Evolutionary conservation across 2,113 vertebrate species (phyloP).

Genomic region (Colius striatus): DNA sequence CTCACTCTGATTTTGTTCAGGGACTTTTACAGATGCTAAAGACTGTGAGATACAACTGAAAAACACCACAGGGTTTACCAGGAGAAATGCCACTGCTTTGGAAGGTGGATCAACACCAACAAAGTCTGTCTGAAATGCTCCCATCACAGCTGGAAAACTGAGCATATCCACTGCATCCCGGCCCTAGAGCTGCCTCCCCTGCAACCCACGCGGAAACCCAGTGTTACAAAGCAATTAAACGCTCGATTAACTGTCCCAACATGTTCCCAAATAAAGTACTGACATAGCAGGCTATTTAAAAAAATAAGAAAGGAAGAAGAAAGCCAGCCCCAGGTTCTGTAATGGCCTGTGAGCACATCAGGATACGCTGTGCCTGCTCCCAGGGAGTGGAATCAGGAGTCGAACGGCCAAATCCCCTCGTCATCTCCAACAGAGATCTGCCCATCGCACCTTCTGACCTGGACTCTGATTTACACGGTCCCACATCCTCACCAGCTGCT

Average conservation of each 20-base stretch:
- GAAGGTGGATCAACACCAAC: neutral
- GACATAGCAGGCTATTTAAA: neutral
- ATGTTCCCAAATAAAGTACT: slow-evolving; percentile 28
- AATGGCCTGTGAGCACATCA: neutral
- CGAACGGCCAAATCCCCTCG: neutral
- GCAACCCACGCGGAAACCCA: slow-evolving; percentile 10
- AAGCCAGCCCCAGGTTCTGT: neutral
- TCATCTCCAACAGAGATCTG: neutral
- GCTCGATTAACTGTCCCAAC: slow-evolving; percentile 55
- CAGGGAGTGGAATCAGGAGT: neutral
- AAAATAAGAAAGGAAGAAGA: neutral
- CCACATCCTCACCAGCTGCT: neutral
- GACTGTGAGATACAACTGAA: neutral
- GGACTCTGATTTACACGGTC: neutral
- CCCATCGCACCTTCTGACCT: neutral
- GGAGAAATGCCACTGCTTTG: fast-evolving
- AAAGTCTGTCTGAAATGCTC: neutral
- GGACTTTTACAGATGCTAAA: neutral
- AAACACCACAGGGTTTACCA: neutral
- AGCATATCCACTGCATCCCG: neutral
- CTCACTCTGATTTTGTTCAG: neutral
- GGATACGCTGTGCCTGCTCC: neutral
- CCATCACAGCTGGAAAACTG: neutral
- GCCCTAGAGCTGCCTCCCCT: neutral
- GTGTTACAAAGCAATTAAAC: slow-evolving; percentile 56